phyloP scores from a whole-genome alignment of 1,140 invertebrate species.

The Asbolus verrucosus region DNA sequence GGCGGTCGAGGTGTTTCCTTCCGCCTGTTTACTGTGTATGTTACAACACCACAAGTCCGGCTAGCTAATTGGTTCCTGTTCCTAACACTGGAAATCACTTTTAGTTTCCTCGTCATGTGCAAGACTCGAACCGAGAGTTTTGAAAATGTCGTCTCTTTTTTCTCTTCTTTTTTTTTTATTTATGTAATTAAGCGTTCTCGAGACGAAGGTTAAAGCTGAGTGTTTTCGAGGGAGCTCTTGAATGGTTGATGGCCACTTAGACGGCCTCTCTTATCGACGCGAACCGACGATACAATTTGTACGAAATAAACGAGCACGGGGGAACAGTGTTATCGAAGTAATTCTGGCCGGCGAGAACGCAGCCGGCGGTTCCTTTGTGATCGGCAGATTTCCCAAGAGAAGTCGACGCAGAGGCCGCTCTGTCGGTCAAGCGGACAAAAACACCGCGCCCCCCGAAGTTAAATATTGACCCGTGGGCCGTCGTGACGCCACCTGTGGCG shows the following conservation, averaged over 20 bases:
- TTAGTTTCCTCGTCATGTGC: neutral
- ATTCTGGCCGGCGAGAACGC: conserved; percentile 4
- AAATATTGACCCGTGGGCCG: conserved; percentile 22
- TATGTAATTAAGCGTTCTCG: too few relatives aligned
- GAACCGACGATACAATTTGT: conserved; percentile 17
- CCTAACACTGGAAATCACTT: conserved; percentile 25
- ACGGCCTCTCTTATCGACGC: neutral
- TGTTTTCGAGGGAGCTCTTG: too few relatives aligned
- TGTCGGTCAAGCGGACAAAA: too few relatives aligned
- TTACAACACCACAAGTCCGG: conserved; percentile 12
- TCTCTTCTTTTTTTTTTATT: too few relatives aligned
- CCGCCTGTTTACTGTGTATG: conserved; percentile 15
- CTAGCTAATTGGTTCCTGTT: conserved; percentile 42
- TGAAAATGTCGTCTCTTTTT: too few relatives aligned
- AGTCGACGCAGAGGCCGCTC: too few relatives aligned
- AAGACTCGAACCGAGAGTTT: too few relatives aligned
- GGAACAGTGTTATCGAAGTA: neutral
- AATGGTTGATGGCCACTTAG: neutral
- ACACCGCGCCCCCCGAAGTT: neutral
- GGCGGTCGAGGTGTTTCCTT: conserved; percentile 40
- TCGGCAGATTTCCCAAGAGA: conserved; percentile 40
- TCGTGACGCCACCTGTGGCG: conserved; percentile 34
- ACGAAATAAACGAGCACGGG: conserved; percentile 1
- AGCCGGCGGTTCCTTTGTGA: conserved; percentile 26
- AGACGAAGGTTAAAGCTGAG: too few relatives aligned